Percentiles rank a stretch among this genome's conserved stretches.
Conservation (phyloP, 1,140 invertebrate genomes). For the Phortica variegata region DNA sequence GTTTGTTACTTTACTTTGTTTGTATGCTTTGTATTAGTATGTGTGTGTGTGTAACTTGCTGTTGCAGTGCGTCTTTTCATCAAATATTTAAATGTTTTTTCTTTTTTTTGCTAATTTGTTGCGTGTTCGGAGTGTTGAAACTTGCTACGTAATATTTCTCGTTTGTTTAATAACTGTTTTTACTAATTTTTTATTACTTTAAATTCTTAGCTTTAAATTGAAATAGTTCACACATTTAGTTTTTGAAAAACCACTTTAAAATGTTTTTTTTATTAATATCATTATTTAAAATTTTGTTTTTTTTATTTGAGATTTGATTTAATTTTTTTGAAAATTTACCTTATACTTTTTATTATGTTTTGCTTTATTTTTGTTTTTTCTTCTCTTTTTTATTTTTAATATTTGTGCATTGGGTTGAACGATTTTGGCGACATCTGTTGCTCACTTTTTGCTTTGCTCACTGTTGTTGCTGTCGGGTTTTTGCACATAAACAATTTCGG, state of each 20-base stretch:
- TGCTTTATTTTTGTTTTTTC: conserved; percentile 16
- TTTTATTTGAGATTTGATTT: conserved; percentile 9
- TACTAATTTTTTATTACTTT: conserved; percentile 11
- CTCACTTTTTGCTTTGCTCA: conserved; percentile 13
- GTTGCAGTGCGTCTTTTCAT: conserved; percentile 5
- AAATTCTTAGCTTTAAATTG: conserved; percentile 33
- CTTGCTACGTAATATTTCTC: no score
- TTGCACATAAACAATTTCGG: conserved; percentile 62
- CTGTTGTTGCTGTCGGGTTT: conserved; percentile 39
- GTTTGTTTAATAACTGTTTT: no score
- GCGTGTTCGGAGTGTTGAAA: no score
- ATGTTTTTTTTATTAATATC: conserved; percentile 14
- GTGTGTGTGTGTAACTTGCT: conserved; percentile 22
- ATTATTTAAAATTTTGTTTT: conserved; percentile 9
- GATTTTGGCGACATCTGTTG: conserved; percentile 20
- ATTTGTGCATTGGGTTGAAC: conserved; percentile 10
- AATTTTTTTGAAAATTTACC: no score
- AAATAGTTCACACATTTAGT: conserved; percentile 42
- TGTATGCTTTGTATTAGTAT: conserved; percentile 26
- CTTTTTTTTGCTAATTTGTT: conserved; percentile 5
- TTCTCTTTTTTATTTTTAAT: conserved; percentile 14
- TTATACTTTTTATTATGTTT: no score
- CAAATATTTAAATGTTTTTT: conserved; percentile 25
- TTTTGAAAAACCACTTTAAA: conserved; percentile 46
- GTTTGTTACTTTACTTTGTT: background rate